These are phyloP conservation scores for Actenoides lindsayi DNA, from an alignment of 2,113 vertebrate genomes.

Conservation along the genomic window DNA sequence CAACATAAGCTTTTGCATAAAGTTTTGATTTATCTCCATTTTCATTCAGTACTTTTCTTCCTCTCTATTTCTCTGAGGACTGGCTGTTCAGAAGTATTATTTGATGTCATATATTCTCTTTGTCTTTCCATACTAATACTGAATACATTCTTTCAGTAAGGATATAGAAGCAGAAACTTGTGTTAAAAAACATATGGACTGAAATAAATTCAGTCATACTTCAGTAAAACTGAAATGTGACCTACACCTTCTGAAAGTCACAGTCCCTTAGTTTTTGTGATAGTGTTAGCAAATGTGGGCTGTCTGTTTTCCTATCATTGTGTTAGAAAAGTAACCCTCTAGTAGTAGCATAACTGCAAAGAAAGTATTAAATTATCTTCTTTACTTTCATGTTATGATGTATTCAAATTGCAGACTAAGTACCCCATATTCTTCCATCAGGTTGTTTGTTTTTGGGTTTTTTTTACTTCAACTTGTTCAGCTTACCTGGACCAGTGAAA, in stretches of 20 bases:
- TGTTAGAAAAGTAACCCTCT: background rate
- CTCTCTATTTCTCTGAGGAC: background rate
- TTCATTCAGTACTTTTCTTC: background rate
- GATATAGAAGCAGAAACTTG: background rate
- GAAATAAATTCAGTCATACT: background rate
- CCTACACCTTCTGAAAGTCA: background rate
- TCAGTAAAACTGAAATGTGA: background rate
- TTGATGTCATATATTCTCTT: background rate
- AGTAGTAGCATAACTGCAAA: background rate
- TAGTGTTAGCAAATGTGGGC: background rate
- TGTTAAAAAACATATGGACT: background rate
- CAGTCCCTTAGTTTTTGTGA: background rate
- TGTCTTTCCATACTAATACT: background rate
- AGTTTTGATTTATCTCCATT: background rate
- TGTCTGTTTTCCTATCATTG: background rate
- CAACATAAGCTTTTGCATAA: background rate
- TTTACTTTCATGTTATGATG: background rate
- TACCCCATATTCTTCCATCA: background rate
- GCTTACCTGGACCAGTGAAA: fast-evolving
- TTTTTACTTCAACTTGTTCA: background rate
- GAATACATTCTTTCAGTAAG: background rate
- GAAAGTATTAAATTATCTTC: background rate
- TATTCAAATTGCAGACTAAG: background rate
- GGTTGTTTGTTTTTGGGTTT: fast-evolving
- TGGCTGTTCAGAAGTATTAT: background rate